Base-by-base conservation (phyloP, 1,140 invertebrate species). In the Calephelis nemesis region DNA sequence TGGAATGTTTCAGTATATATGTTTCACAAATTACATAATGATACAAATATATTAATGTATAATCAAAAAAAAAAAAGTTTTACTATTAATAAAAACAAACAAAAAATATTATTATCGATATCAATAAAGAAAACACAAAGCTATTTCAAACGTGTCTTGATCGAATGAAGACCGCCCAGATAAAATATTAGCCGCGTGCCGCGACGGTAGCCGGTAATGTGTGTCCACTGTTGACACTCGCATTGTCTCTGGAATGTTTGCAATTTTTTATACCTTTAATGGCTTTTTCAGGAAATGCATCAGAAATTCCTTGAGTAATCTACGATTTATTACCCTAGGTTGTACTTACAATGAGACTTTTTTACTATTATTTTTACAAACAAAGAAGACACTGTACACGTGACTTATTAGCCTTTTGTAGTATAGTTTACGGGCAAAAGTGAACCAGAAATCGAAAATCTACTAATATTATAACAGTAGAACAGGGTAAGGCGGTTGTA, bases 131-230 rank as follows among this genome's bases (percentile, higher is more conserved):
- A 45, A 67, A 5, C 15, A 58, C 79, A 78, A 74, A 78, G 63
- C 82, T 84, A 77, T 12, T 64, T 4, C 19, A 67, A 73, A 75
- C 76, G 68, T 64, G 74, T 75, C 76, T 74, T 70, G 77, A 80
- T 81, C 74, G 74, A 87, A 88, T 90, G 84, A 90, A 90, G 87
- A 87, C 84, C 81, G 81, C 81, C 78, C 83, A 76, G 81, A 82
- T 86, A 85, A 88, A 87, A 86, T 90, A 90, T 88, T 85, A 83
- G 78, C 82, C 77, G 78, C 77, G 75, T 74, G 78, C 77, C 60
- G 65, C 58, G 75, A 74, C 83, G 72, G 83, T 84, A 83, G 84
- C 82, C 65, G 69, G 45, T 48, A 47, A 78, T 74, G 66, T 74
- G 73, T 78, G 78, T 83, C 72, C 72, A 71, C 13, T 70, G 82